Percentiles rank a stretch among this genome's conserved stretches.
Evolutionary conservation across 2,113 vertebrate genomes (phyloP).

Genomic region (Hemicordylus capensis): DNA sequence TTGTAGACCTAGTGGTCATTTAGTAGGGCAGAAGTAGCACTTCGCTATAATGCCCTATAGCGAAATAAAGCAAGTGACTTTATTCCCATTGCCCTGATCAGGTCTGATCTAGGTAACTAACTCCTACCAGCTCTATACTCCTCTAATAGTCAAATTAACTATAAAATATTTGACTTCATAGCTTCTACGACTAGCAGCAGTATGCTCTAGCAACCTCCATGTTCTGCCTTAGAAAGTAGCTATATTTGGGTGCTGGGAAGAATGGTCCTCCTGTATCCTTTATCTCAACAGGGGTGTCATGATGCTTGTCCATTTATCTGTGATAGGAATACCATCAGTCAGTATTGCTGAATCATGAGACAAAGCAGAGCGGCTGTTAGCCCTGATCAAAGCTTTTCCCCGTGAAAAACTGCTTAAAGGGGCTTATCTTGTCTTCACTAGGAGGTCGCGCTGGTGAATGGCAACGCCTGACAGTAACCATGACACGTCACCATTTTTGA

Average conservation of each 20-base stretch:
- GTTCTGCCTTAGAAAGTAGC: not conserved
- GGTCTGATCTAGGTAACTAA: not conserved
- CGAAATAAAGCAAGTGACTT: too few relatives aligned
- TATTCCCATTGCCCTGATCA: not conserved
- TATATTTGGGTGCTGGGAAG: not conserved
- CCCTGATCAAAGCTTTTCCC: constrained; percentile 7
- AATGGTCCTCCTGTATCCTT: not conserved
- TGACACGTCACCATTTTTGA: constrained; percentile 11
- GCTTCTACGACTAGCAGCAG: rapidly evolving
- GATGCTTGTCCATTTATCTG: not conserved
- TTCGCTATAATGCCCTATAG: too few relatives aligned
- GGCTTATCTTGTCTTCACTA: not conserved
- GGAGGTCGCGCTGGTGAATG: not conserved
- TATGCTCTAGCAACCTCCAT: rapidly evolving
- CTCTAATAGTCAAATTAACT: not conserved
- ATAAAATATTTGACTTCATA: not conserved
- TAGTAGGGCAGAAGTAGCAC: not conserved
- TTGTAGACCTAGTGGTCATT: constrained; percentile 32
- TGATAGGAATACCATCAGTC: not conserved
- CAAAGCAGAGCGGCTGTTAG: not conserved
- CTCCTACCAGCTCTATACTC: not conserved
- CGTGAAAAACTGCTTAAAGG: constrained; percentile 19
- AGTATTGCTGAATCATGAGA: not conserved
- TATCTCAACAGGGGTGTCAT: rapidly evolving
- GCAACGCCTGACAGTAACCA: constrained; percentile 13